Percentiles rank a stretch among this genome's conserved stretches.
phyloP scores from a whole-genome alignment of 64 coral and sea anemone genomes.

The Stylophora pistillata region DNA sequence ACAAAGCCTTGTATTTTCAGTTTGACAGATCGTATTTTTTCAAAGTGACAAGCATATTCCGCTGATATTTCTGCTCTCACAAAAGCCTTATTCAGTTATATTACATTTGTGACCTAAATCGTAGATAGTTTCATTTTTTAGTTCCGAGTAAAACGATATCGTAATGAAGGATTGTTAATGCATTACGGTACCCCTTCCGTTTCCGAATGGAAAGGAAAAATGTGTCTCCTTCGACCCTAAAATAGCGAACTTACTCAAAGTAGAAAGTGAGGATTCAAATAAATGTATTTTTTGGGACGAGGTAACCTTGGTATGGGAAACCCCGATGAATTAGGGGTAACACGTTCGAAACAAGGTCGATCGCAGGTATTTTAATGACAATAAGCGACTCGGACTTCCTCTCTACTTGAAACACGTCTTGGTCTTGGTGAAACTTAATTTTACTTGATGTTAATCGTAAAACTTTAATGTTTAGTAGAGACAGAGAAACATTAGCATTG shows the following conservation, averaged over 20 bases:
- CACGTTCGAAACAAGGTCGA: too few species aligned
- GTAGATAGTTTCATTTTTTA: not conserved
- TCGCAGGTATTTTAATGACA: too few species aligned
- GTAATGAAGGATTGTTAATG: not conserved
- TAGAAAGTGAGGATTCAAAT: not conserved
- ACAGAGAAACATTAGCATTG: too few species aligned
- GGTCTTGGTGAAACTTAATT: too few species aligned
- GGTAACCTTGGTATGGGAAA: too few species aligned
- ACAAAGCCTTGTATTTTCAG: not conserved
- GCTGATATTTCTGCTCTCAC: not conserved
- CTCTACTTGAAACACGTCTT: too few species aligned
- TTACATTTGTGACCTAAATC: not conserved
- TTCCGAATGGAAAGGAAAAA: not conserved
- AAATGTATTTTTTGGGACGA: too few species aligned
- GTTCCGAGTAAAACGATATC: not conserved
- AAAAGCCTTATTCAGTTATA: not conserved
- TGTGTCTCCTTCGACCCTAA: not conserved
- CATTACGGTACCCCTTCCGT: not conserved
- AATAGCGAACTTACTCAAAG: not conserved
- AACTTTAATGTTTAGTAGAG: too few species aligned
- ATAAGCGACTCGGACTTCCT: too few species aligned
- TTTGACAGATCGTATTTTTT: not conserved
- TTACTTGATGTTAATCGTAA: too few species aligned
- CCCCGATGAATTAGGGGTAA: too few species aligned
- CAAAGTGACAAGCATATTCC: not conserved